Conservation (phyloP, 2,113 vertebrate genomes). For the Hydropotes inermis region DNA sequence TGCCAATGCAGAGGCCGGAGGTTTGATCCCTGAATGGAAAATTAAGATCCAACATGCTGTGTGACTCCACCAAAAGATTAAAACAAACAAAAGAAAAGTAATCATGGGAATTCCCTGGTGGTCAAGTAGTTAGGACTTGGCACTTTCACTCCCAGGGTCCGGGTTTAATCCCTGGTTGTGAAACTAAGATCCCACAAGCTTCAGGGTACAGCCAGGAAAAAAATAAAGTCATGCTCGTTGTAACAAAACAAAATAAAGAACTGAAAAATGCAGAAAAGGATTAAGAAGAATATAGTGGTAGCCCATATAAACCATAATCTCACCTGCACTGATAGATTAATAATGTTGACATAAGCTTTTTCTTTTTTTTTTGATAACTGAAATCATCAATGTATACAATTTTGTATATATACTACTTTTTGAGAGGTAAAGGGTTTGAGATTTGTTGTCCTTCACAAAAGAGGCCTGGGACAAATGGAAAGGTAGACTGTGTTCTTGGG, state of each 20-base stretch:
- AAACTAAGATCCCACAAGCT: not conserved
- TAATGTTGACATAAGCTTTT: not conserved
- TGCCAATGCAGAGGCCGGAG: not conserved
- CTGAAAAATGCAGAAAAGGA: not conserved
- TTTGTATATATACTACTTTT: not conserved
- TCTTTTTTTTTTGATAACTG: not conserved
- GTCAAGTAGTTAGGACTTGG: not conserved
- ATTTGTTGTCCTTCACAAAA: not conserved
- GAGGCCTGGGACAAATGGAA: not conserved
- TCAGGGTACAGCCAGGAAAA: not conserved
- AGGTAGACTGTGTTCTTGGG: not conserved
- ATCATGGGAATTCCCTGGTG: not conserved
- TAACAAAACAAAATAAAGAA: conserved; percentile 15
- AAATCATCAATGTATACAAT: not conserved
- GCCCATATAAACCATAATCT: not conserved
- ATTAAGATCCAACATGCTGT: not conserved
- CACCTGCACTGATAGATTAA: not conserved
- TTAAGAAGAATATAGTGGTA: not conserved
- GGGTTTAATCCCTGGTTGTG: not conserved
- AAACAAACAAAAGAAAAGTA: not conserved
- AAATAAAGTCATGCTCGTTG: not conserved
- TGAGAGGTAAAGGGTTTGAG: not conserved
- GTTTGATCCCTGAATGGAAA: not conserved
- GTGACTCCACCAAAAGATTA: not conserved
- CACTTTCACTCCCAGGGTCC: not conserved